A percentile compares a stretch with the other conserved stretches of the same genome.
These are phyloP conservation scores for Trachymyrmex septentrionalis DNA, from an alignment of 1,140 invertebrate genomes.

Conservation along the genomic window DNA sequence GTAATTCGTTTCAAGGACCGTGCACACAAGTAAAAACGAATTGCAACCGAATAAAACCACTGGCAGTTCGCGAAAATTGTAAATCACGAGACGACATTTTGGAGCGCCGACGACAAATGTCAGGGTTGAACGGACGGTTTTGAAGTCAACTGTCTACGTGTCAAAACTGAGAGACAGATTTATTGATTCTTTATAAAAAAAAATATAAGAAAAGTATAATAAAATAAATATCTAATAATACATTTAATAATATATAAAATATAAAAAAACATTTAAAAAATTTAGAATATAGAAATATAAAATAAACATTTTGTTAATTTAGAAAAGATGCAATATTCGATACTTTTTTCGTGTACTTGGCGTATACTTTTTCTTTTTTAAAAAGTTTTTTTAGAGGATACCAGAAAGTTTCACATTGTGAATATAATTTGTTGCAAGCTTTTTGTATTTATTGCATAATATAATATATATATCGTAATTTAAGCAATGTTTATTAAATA, in stretches of 20 bases:
- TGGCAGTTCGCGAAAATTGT: slow-evolving; percentile 62
- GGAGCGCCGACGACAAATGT: slow-evolving; percentile 55
- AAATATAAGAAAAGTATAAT: no score
- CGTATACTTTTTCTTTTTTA: no score
- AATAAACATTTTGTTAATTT: no score
- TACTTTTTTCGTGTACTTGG: no score
- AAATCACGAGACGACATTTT: slow-evolving; percentile 38
- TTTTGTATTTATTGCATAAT: background rate
- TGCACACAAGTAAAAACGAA: slow-evolving; percentile 21
- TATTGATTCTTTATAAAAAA: background rate
- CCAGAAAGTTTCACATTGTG: background rate
- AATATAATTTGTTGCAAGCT: background rate
- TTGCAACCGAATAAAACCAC: background rate
- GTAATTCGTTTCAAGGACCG: slow-evolving; percentile 56
- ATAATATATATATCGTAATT: background rate
- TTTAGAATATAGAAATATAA: no score
- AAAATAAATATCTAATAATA: no score
- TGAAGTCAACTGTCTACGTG: background rate
- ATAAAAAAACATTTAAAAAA: no score
- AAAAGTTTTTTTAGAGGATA: no score
- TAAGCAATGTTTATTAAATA: background rate
- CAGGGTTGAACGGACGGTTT: slow-evolving; percentile 64
- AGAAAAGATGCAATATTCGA: no score
- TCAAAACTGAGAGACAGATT: background rate
- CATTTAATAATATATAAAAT: no score